These are phyloP conservation scores for Pterois miles DNA, from an alignment of 2,797 vertebrate genomes.

Conservation along the genomic window DNA sequence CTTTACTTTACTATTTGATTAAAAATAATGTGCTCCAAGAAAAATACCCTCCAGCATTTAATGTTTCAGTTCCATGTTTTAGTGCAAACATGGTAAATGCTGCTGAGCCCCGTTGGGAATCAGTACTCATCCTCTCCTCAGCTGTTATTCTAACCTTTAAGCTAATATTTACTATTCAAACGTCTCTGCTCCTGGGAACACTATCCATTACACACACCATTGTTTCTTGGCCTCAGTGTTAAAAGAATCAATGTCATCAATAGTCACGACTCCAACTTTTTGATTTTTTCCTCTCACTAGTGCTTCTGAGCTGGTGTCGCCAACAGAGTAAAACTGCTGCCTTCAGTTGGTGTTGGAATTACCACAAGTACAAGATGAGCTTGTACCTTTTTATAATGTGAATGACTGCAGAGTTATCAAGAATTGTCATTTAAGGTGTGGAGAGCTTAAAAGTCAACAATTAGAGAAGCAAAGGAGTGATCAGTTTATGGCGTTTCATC, in stretches of 20 bases:
- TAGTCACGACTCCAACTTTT: neutral
- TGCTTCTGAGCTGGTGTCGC: neutral
- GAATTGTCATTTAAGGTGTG: constrained; percentile 10
- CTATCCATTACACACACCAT: constrained; percentile 49
- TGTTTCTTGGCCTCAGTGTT: constrained; percentile 16
- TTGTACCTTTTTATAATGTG: neutral
- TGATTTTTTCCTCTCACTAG: neutral
- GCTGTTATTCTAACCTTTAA: constrained; percentile 31
- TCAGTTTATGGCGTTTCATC: neutral
- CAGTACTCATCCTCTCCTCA: constrained; percentile 28
- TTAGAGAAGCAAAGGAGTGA: neutral
- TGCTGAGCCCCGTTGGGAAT: constrained; percentile 24
- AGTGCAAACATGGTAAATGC: neutral
- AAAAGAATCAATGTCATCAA: neutral
- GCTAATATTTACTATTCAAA: constrained; percentile 66
- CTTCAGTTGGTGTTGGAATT: constrained; percentile 27
- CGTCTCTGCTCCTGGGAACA: constrained; percentile 14
- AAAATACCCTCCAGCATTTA: neutral
- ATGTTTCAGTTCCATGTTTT: neutral
- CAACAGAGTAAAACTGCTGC: neutral
- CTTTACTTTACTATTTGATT: neutral
- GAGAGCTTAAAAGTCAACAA: neutral
- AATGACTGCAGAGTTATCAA: neutral
- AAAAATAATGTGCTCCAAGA: neutral
- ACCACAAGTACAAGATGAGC: neutral